A percentile compares a stretch with the other conserved stretches of the same genome.
Conservation (phyloP, 2,797 vertebrate species). For the Brachyrhaphis roseni region DNA sequence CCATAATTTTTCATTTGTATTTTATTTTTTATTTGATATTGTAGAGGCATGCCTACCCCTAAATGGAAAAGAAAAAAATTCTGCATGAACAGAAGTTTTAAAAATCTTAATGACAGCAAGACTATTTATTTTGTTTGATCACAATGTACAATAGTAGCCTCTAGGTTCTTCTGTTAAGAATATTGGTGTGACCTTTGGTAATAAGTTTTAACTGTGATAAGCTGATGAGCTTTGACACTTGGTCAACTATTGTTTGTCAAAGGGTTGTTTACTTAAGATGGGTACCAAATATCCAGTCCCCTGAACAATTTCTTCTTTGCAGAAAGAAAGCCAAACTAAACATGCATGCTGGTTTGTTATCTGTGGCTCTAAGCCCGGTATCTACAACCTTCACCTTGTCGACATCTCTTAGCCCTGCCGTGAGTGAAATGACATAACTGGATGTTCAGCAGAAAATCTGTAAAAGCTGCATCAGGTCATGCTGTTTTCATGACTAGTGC, state of each 20-base stretch:
- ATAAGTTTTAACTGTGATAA: background rate
- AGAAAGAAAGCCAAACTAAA: conserved; percentile 9
- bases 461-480: background rate
- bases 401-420: conserved; percentile 3
- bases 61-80: background rate
- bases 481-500: background rate
- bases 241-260: background rate
- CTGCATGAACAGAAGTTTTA: background rate
- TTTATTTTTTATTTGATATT: background rate
- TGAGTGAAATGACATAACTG: conserved; percentile 13
- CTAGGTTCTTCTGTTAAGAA: background rate
- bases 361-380: conserved; percentile 4
- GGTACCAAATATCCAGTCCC: background rate
- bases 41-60: background rate
- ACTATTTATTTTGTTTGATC: background rate
- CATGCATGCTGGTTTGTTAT: background rate
- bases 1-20: background rate
- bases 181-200: background rate
- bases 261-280: background rate
- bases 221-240: background rate
- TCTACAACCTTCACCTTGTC: conserved; percentile 12
- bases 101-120: background rate
- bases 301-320: background rate
- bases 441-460: conserved; percentile 17
- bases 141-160: background rate